Percentiles rank a stretch among this genome's conserved stretches.
Evolutionary conservation across 1,140 invertebrate genomes (phyloP).

Genomic region (Oedothorax gibbosus): DNA sequence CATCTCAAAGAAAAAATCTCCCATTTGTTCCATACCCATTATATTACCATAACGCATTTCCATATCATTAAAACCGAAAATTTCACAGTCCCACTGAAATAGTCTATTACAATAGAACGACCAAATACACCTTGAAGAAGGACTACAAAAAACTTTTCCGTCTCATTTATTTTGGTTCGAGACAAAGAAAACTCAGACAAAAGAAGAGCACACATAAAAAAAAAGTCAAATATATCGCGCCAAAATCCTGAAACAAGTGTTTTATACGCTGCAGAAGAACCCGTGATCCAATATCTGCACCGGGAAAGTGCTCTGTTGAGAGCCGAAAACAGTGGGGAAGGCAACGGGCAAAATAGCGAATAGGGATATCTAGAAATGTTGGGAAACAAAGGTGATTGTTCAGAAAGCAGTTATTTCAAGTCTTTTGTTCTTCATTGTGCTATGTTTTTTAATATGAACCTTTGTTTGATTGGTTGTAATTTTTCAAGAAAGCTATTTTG

Average conservation of each 20-base stretch:
- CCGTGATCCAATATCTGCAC: slow-evolving; percentile 5
- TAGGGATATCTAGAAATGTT: background rate
- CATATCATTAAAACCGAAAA: no score
- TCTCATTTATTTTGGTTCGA: slow-evolving; percentile 1
- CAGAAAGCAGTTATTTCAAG: no score
- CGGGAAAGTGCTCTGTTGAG: slow-evolving; percentile 2
- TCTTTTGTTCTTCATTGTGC: no score
- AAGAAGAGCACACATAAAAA: background rate
- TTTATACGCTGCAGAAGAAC: slow-evolving; percentile 1
- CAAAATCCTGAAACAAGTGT: slow-evolving; percentile 11
- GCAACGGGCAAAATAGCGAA: slow-evolving; percentile 1
- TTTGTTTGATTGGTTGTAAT: no score
- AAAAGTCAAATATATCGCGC: background rate
- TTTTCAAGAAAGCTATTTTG: no score
- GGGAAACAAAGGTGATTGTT: no score
- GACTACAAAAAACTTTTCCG: background rate
- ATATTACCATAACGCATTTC: no score
- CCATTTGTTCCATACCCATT: no score
- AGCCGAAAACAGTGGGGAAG: background rate
- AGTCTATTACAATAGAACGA: no score
- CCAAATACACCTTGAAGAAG: background rate
- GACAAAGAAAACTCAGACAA: background rate
- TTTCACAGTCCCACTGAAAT: no score
- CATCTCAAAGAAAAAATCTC: no score
- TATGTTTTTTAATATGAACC: no score